Base-by-base conservation (phyloP, 2,888 invertebrate species). In the Ectemnius lituratus region DNA sequence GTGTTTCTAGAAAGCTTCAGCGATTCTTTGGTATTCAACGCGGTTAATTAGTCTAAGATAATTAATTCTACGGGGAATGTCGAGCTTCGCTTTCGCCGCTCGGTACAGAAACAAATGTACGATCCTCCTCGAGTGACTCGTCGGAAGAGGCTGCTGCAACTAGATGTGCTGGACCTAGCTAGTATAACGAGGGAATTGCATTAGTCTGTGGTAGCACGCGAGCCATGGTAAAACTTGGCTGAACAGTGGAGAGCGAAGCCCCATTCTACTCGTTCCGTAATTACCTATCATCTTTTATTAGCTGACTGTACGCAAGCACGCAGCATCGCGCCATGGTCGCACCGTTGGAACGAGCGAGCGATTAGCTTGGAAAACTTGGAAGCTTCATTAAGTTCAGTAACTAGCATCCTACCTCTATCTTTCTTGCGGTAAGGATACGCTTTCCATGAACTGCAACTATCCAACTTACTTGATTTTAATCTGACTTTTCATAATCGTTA, bases 141-240 rank as follows among this genome's bases (percentile, higher is more conserved):
- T 63, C 70, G 73, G 28, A 78, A 67, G 46, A 47, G 14, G 56
- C 63, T 58, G 45, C n/a, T 45, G 71, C 49, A 60, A 58, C 59
- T 62, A 58, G 69, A 60, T 11, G 37, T 37, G 8, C 37, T 37
- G 37, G 37, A 37, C 37, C 37, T 4, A 0, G 8, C 37, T 8
- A 8, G 37, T 37, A 75, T 80, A 80, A 80, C 78, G 72, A 75
- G 78, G 57, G 70, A 77, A 80, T 78, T 64, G 80, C 78, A 73
- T 80, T 80, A 78, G 63, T 58, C 60, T 57, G 52, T 61, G 58
- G 64, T 49, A 23, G 45, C 63, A 52, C 52, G 52, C 23, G 63
- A 46, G 37, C 27, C 52, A 37, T 57, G 66, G 75, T 71, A 67
- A 79, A 71, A 68, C 62, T 69, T 58, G 16, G 11, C 56, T 62